Evolutionary conservation across 2,797 vertebrate species (phyloP).

Genomic region (Okamejei kenojei): DNA sequence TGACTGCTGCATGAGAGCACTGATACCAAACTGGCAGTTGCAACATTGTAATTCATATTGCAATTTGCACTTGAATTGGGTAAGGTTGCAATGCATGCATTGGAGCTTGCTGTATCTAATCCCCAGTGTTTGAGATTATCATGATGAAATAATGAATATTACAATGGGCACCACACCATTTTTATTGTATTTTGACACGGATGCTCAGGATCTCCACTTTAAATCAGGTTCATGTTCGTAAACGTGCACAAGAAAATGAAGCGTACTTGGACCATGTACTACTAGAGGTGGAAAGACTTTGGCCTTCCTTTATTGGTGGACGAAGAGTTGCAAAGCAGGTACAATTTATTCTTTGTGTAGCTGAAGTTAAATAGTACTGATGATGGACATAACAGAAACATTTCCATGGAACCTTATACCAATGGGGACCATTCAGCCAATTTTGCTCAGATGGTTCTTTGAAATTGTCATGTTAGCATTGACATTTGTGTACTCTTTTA

Average conservation of each 20-base stretch:
- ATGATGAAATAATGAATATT: not conserved
- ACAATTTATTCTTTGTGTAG: not conserved
- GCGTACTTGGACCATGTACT: constrained; percentile 49
- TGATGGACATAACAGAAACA: not conserved
- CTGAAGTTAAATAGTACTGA: not conserved
- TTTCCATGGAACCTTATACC: not conserved
- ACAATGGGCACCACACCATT: not conserved
- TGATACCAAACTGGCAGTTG: not conserved
- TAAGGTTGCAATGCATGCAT: not conserved
- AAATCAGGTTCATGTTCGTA: not conserved
- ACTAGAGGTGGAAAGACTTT: constrained; percentile 56
- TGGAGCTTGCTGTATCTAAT: not conserved
- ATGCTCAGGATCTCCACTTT: not conserved
- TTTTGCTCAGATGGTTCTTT: not conserved
- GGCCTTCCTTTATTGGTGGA: constrained; percentile 57
- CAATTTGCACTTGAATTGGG: not conserved
- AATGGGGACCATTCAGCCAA: not conserved
- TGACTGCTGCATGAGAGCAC: not conserved
- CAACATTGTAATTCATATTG: not conserved
- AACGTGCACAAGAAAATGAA: constrained; percentile 32
- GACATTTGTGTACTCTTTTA: not conserved
- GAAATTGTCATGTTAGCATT: not conserved
- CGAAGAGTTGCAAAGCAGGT: constrained; percentile 53
- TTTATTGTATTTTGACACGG: not conserved
- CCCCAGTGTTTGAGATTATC: not conserved